Conservation (phyloP, 1,140 invertebrate genomes). For the Notospermus geniculatus region DNA sequence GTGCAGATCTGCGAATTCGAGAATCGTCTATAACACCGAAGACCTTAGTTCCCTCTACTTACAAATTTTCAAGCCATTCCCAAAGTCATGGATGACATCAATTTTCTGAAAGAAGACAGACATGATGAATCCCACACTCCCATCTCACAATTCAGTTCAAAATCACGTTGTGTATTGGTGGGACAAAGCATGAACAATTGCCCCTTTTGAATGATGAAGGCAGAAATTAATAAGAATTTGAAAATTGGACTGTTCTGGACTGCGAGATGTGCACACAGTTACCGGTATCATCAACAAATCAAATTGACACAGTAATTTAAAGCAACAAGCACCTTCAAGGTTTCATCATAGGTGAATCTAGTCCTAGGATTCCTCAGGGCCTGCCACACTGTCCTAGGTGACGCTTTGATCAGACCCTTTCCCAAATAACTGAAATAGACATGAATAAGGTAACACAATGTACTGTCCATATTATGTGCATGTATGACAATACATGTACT, state of each 20-base stretch:
- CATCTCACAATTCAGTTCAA: background rate
- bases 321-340: slow-evolving; percentile 38
- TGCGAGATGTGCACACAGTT: too few relatives aligned
- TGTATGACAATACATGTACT: too few relatives aligned
- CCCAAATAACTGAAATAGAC: slow-evolving; percentile 48
- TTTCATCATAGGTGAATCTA: slow-evolving; percentile 51
- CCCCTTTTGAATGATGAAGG: too few relatives aligned
- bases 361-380: slow-evolving; percentile 47
- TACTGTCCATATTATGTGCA: background rate
- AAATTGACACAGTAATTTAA: background rate
- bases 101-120: slow-evolving; percentile 39
- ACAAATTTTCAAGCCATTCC: slow-evolving; percentile 45
- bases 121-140: background rate
- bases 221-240: too few relatives aligned
- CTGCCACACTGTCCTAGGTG: slow-evolving; percentile 45
- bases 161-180: too few relatives aligned
- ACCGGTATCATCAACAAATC: too few relatives aligned
- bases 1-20: too few relatives aligned
- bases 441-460: background rate
- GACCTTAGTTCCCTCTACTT: slow-evolving; percentile 14
- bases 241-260: too few relatives aligned
- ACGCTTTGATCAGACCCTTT: slow-evolving; percentile 45
- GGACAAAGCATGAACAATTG: too few relatives aligned
- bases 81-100: slow-evolving; percentile 41
- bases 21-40: too few relatives aligned